These are phyloP conservation scores for Perccottus glenii DNA, from an alignment of 2,113 vertebrate genomes.

Conservation along the genomic window DNA sequence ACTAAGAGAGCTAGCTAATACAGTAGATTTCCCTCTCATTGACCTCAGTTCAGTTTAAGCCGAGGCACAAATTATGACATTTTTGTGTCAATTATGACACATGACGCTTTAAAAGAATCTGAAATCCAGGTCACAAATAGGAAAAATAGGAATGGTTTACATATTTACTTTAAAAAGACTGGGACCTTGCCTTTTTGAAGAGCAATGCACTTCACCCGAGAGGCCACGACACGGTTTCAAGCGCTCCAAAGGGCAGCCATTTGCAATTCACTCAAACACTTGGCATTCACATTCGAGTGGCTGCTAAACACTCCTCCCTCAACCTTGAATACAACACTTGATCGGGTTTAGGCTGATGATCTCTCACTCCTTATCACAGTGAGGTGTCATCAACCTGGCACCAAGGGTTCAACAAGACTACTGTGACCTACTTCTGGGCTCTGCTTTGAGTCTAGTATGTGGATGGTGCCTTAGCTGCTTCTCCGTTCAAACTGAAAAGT, in stretches of 20 bases:
- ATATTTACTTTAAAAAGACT: slow-evolving; percentile 4
- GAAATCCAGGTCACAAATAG: slow-evolving; percentile 16
- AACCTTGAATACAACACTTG: background rate
- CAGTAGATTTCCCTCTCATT: slow-evolving; percentile 9
- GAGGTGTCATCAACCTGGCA: too few relatives aligned
- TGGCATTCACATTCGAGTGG: slow-evolving; percentile 25
- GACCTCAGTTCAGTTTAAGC: slow-evolving; percentile 32
- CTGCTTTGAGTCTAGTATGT: too few relatives aligned
- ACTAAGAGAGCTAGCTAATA: background rate
- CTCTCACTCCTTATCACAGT: too few relatives aligned
- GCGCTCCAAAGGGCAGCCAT: slow-evolving; percentile 31
- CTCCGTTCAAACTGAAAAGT: too few relatives aligned
- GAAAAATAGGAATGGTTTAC: slow-evolving; percentile 15
- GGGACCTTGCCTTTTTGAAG: slow-evolving; percentile 46
- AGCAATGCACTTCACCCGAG: background rate
- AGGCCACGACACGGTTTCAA: slow-evolving; percentile 4
- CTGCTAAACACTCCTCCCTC: background rate
- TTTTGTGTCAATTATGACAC: too few relatives aligned
- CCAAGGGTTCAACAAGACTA: too few relatives aligned
- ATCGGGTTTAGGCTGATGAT: too few relatives aligned
- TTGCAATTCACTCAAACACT: slow-evolving; percentile 20
- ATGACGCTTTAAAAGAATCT: slow-evolving; percentile 25
- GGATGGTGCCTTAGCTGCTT: too few relatives aligned
- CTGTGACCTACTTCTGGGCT: too few relatives aligned
- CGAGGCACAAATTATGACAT: slow-evolving; percentile 21